Conservation (phyloP, 2,797 vertebrate genomes). For the Xenops minutus region DNA sequence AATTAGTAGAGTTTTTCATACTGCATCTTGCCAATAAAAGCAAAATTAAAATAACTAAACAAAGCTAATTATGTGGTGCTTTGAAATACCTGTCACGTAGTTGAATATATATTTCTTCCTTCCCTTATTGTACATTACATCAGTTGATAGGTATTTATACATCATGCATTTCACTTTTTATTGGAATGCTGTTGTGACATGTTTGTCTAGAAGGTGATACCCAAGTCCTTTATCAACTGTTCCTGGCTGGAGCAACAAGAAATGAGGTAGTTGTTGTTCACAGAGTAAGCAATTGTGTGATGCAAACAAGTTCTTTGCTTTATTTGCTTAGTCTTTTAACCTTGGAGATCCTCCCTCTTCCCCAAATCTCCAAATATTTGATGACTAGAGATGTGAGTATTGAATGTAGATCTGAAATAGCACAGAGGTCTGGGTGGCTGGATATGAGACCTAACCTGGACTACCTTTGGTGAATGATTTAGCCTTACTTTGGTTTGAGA, state of each 20-base stretch:
- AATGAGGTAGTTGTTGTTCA: not conserved
- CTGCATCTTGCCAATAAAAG: conserved; percentile 66
- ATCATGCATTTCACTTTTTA: not conserved
- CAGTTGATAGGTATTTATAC: not conserved
- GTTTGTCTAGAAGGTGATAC: not conserved
- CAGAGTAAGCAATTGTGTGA: not conserved
- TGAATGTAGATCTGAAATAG: not conserved
- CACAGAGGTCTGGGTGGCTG: not conserved
- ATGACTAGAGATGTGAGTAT: not conserved
- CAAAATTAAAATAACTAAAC: conserved; percentile 72
- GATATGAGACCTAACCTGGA: not conserved
- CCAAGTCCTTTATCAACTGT: not conserved
- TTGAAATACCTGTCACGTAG: conserved; percentile 50
- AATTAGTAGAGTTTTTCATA: conserved; percentile 70
- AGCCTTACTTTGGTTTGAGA: not conserved
- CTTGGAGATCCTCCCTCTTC: not conserved
- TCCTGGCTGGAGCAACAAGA: not conserved
- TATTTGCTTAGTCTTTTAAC: not conserved
- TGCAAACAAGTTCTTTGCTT: not conserved
- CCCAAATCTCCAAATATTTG: not conserved
- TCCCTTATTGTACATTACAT: not conserved
- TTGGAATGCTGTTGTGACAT: not conserved
- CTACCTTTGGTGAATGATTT: not conserved
- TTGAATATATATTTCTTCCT: conserved; percentile 44
- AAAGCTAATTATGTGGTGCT: conserved; percentile 62